phyloP scores from a whole-genome alignment of 2,113 vertebrate genomes.

The Elephas maximus region DNA sequence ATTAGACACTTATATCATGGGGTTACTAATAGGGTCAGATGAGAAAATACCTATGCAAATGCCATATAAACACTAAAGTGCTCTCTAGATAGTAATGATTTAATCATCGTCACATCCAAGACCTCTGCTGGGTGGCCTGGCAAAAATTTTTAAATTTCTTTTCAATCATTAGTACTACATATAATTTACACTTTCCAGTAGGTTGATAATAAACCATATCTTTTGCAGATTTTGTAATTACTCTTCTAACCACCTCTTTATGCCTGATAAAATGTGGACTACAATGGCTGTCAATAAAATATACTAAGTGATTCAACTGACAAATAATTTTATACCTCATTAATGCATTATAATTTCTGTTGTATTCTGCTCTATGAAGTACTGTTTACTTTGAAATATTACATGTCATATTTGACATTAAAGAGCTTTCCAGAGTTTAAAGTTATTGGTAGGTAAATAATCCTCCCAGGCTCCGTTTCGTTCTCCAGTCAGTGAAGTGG shows the following conservation, averaged over 20 bases:
- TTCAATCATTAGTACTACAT: not conserved
- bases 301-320: not conserved
- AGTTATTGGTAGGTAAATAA: not conserved
- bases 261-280: not conserved
- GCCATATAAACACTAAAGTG: not conserved
- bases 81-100: not conserved
- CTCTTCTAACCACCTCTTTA: not conserved
- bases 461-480: not conserved
- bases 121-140: not conserved
- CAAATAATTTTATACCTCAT: not conserved
- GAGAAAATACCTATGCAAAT: conserved; percentile 18
- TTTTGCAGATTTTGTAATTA: not conserved
- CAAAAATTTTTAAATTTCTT: not conserved
- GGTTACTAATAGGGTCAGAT: not conserved
- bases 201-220: not conserved
- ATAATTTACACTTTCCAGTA: not conserved
- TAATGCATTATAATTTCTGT: not conserved
- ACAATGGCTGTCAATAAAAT: not conserved
- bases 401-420: not conserved
- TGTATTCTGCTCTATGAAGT: not conserved
- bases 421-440: not conserved
- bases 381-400: not conserved
- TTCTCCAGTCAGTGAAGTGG: not conserved
- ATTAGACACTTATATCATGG: not conserved
- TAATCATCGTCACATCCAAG: not conserved